These are phyloP conservation scores for Calidris pugnax DNA, from an alignment of 2,113 vertebrate species.

Conservation along the genomic window DNA sequence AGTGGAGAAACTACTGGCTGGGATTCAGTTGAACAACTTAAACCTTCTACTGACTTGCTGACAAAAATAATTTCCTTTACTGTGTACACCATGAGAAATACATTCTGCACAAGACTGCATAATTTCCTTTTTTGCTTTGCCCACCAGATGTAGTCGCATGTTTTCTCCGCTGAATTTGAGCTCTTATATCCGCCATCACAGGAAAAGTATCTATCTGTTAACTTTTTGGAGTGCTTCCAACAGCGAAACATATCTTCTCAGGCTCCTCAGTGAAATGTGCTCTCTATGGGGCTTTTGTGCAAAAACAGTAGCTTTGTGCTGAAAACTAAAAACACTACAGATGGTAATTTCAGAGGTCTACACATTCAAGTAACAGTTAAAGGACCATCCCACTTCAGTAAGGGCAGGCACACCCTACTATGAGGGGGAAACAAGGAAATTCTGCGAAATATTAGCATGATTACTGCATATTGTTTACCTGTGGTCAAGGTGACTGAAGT, in stretches of 20 bases:
- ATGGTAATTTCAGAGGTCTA: not conserved
- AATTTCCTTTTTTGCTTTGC: slow-evolving; percentile 5
- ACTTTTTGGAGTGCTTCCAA: slow-evolving; percentile 19
- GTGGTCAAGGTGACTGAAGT: slow-evolving; percentile 97
- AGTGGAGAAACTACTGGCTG: not conserved
- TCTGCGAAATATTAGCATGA: not conserved
- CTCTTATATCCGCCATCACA: not conserved
- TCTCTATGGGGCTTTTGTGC: not conserved
- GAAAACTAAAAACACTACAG: not conserved
- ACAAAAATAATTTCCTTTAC: slow-evolving; percentile 20
- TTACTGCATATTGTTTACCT: slow-evolving; percentile 74
- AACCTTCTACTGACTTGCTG: slow-evolving; percentile 8
- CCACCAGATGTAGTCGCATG: slow-evolving; percentile 18
- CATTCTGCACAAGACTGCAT: not conserved
- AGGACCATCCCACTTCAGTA: not conserved
- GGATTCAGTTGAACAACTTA: slow-evolving; percentile 5
- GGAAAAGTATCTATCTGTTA: not conserved
- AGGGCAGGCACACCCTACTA: not conserved
- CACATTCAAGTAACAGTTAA: not conserved
- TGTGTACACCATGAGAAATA: not conserved
- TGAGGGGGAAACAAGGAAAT: not conserved
- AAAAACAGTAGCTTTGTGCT: not conserved
- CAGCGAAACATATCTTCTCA: not conserved
- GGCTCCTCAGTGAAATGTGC: not conserved
- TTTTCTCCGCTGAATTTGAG: slow-evolving; percentile 14